Evolutionary conservation across 2,797 vertebrate genomes (phyloP).

Genomic region (Protosalanx chinensis): DNA sequence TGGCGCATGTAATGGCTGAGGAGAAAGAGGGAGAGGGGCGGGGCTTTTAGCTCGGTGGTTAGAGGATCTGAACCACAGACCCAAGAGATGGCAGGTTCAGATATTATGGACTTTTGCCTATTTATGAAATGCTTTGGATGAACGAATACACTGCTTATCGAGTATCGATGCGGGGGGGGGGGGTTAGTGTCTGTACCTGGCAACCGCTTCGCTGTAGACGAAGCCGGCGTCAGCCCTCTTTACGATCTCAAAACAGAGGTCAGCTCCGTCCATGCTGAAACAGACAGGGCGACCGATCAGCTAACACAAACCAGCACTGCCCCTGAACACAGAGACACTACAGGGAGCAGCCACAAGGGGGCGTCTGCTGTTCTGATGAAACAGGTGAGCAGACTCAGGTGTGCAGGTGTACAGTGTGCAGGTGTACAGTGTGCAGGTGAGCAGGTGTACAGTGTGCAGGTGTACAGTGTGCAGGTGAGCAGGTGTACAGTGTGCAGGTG

Average conservation of each 20-base stretch:
- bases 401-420: too few species aligned
- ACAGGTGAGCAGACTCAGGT: too few species aligned
- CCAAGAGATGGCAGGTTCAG: too few species aligned
- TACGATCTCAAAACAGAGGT: constrained; percentile 98
- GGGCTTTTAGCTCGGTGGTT: neutral
- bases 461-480: too few species aligned
- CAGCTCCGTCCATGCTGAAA: constrained; percentile 94
- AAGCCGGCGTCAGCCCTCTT: constrained; percentile 98
- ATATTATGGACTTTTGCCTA: too few species aligned
- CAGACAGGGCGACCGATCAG: constrained; percentile 4
- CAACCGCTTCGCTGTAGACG: constrained; percentile 98
- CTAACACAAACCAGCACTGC: neutral
- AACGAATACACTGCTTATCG: neutral
- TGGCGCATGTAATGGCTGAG: constrained; percentile 95
- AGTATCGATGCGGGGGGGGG: too few species aligned
- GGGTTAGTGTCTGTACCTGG: constrained; percentile 76
- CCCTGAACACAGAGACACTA: neutral
- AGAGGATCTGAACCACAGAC: too few species aligned
- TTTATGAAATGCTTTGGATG: too few species aligned
- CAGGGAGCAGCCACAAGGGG: neutral
- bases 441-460: too few species aligned
- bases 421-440: too few species aligned
- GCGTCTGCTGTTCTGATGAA: neutral
- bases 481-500: too few species aligned
- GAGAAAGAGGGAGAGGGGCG: constrained; percentile 34